Percentiles rank a stretch among this genome's conserved stretches.
Evolutionary conservation across 2,888 invertebrate genomes (phyloP).

Genomic region (Meta bourneti): DNA sequence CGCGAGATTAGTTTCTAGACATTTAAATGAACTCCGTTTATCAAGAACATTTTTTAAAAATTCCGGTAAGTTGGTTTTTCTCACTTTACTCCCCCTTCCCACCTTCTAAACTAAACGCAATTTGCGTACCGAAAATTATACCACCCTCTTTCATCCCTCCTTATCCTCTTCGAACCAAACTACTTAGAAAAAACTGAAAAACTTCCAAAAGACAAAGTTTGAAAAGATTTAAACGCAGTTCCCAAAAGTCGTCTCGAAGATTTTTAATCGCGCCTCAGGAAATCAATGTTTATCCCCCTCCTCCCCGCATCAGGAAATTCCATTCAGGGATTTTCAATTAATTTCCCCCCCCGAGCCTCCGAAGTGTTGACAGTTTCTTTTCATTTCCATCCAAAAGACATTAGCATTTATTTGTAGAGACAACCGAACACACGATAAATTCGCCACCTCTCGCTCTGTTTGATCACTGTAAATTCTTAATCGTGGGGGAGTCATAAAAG

Average conservation of each 20-base stretch:
- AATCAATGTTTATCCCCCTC: conserved; percentile 25
- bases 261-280: conserved; percentile 1
- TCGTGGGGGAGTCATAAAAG: background rate
- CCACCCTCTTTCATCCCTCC: background rate
- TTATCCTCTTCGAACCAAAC: background rate
- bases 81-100: too few relatives aligned
- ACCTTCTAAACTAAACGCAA: too few relatives aligned
- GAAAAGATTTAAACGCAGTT: background rate
- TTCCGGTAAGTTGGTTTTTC: too few relatives aligned
- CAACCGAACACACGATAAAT: background rate
- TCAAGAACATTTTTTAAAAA: too few relatives aligned
- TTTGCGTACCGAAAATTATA: background rate
- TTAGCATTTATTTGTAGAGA: conserved; percentile 15
- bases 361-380: conserved; percentile 33
- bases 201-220: background rate
- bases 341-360: background rate
- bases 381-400: background rate
- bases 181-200: background rate
- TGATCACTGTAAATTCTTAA: conserved; percentile 6
- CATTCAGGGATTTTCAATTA: conserved; percentile 25
- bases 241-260: background rate
- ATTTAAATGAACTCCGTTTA: too few relatives aligned
- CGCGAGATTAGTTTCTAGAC: too few relatives aligned
- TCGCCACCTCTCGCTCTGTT: background rate
- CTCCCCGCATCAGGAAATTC: background rate